Base-by-base conservation (phyloP, 2,113 vertebrate species). In the Athene noctua region DNA sequence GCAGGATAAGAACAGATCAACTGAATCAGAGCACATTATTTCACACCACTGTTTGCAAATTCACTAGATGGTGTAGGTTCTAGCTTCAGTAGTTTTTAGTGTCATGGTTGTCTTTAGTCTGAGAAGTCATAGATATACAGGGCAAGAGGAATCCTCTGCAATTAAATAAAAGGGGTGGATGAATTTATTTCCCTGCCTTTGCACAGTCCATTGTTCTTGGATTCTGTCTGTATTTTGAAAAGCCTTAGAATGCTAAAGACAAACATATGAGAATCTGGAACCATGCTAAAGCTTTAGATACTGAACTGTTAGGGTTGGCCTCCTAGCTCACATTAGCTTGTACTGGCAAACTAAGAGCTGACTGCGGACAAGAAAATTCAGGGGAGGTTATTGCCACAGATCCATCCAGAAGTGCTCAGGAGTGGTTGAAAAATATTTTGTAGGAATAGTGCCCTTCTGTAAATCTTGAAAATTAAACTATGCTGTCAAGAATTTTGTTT, bases 241-340 rank as follows among this genome's bases (percentile, higher is more conserved):
- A 95, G 95, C 85, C 87, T 94, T 95, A 97, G 92, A 97, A 97
- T 96, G 95, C 95, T 96, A 94, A 96, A 95, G 96, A 97, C 94
- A 97, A 97, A 96, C 96, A 96, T 90, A 95, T 94, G 95, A 97
- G 90, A 92, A 42, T 59, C 92, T 97, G 97, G 96, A 96, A 92
- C 84, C 95, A 77, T 77, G 94, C 81, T 95, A 80, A 96, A 92
- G 44, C 94, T 96, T 94, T 70, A 97, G 96, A 94, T 95, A 95
- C n/a, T 96, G 91, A 78, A 59, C 74, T 97, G 89, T 96, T 96
- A 89, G 94, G 80, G n/a, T 95, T 96, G 96, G 95, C 95, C 81
- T 94, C 91, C 7, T 44, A 77, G 84, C 94, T 97, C 91, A 82
- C 91, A 29, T 97, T 96, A 97, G 94, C 96, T 97, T 97, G 97